Base-by-base conservation (phyloP, 1,140 invertebrate species). In the Drosophila bifasciata region DNA sequence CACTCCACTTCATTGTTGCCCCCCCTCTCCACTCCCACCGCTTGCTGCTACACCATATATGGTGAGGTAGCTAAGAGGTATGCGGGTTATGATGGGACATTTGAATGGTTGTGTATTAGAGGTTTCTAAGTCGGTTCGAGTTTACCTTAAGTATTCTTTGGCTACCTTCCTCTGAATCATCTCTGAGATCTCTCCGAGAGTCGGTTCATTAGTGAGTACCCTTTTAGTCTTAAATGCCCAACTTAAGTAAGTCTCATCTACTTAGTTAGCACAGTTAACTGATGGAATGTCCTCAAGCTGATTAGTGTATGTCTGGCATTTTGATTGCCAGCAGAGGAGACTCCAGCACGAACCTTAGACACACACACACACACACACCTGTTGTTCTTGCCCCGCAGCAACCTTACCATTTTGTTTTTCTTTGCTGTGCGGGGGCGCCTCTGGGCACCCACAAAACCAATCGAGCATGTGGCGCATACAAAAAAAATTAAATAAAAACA, bases 401-500 rank as follows among this genome's bases (percentile, higher is more conserved):
- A 2, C 9, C 11, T 32, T 50, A 53, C 55, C 43, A 58, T 73
- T 72, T 74, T 56, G 44, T 58, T 9, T 48, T 17, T 43, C 25
- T 21, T 55, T 28, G 3, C 11, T 8, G 7, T 13, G 9, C 6
- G 13, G 17, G 3, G 23, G 23, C 5, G 56, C 39, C 62, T 52
- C 46, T 51, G 45, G 76, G 39, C 43, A 21, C 15, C n/a, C 9
- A 43, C n/a, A 23, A n/a, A 17, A 7, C 50, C 67, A 86, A 86
- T 81, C 64, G 78, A 70, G 74, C 81, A 56, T 60, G 48, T 64
- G 68, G 64, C 77, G 77, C 50, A 13, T 36, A 36, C 32, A 36
- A 36, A 7, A 86, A 77, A 86, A 86, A 86, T 86, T 86, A 81
- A 75, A 86, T 62, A 81, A 86, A 57, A 86, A 86, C 81, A 81